Evolutionary conservation across 2,888 invertebrate species (phyloP).

Genomic region (Pseudococcus viburni): DNA sequence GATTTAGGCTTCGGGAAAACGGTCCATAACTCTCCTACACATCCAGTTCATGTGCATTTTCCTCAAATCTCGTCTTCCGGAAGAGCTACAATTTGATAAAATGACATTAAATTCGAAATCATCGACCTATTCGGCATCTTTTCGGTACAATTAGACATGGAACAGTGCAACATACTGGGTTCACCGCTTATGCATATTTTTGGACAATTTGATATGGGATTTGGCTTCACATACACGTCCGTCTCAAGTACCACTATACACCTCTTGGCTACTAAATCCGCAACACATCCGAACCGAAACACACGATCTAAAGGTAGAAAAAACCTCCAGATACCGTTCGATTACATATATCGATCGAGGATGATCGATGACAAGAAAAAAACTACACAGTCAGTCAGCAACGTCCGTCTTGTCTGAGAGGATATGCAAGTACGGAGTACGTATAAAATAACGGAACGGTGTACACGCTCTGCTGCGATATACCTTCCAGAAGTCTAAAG

Average conservation of each 20-base stretch:
- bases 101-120: background rate
- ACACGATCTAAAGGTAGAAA: background rate
- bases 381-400: background rate
- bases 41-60: too few species aligned
- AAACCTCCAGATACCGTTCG: background rate
- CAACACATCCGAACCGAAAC: background rate
- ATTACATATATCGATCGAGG: slow-evolving; percentile 1
- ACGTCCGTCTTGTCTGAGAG: slow-evolving; percentile 18
- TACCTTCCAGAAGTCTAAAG: background rate
- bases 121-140: background rate
- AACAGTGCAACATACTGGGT: too few species aligned
- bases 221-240: background rate
- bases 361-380: slow-evolving; percentile 20
- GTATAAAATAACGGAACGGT: slow-evolving; percentile 15
- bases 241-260: background rate
- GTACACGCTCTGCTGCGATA: slow-evolving; percentile 3
- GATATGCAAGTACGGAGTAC: background rate
- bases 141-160: too few species aligned
- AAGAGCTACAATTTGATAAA: too few species aligned
- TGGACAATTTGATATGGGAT: slow-evolving; percentile 12
- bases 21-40: too few species aligned
- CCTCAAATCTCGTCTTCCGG: too few species aligned
- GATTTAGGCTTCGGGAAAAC: too few species aligned
- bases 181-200: background rate
- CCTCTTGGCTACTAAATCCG: background rate